A percentile compares a stretch with the other conserved stretches of the same genome.
phyloP scores from a whole-genome alignment of 2,113 vertebrate species.

The Chaetodon auriga region DNA sequence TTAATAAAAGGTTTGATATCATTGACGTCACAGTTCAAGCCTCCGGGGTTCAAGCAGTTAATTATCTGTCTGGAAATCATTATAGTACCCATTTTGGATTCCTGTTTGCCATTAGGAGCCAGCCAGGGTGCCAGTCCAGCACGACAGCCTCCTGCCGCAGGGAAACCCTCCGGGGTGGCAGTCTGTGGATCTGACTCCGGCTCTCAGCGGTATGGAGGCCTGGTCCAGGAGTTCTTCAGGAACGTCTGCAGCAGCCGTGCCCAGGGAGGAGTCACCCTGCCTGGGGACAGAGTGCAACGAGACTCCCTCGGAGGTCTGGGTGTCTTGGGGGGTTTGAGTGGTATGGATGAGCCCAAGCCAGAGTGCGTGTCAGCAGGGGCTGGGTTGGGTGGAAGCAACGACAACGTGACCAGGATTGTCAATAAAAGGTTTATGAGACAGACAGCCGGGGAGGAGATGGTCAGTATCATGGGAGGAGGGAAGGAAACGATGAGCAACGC shows the following conservation, averaged over 20 bases:
- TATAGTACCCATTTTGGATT: background rate
- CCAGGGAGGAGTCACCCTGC: conserved; percentile 49
- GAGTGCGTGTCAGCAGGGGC: conserved; percentile 72
- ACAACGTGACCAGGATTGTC: conserved; percentile 88
- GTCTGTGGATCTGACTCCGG: conserved; percentile 78
- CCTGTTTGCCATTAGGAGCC: conserved; percentile 31
- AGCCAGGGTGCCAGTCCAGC: conserved; percentile 74
- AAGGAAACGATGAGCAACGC: conserved; percentile 80
- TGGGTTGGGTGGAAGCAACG: conserved; percentile 67
- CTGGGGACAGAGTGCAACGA: conserved; percentile 77
- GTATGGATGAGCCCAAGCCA: conserved; percentile 86
- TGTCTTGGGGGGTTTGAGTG: background rate
- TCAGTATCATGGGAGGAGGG: conserved; percentile 74
- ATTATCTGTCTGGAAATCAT: too few species aligned
- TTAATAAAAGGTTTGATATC: too few species aligned
- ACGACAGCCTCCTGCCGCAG: conserved; percentile 75
- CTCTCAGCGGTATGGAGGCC: conserved; percentile 87
- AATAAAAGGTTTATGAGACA: conserved; percentile 93
- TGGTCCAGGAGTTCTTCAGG: conserved; percentile 94
- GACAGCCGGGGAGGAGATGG: conserved; percentile 86
- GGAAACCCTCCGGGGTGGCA: conserved; percentile 76
- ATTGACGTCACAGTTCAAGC: too few species aligned
- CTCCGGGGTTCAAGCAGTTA: too few species aligned
- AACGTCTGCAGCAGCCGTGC: conserved; percentile 87
- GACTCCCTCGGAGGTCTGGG: conserved; percentile 56